Conservation (phyloP, 1,140 invertebrate species). For the Mactra quadrangularis region DNA sequence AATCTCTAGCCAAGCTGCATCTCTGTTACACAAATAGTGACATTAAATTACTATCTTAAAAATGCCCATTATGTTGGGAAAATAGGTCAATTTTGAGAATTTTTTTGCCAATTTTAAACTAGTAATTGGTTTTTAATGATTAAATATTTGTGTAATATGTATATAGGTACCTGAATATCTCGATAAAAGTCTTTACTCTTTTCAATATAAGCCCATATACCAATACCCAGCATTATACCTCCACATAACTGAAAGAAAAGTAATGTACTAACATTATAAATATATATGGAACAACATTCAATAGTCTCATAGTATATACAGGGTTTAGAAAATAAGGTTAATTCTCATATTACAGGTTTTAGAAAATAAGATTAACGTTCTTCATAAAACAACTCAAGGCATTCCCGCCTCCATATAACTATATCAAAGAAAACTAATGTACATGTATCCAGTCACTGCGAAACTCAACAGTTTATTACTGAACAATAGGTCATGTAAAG, state of each 20-base stretch:
- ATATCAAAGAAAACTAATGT: background rate
- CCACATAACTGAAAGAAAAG: constrained; percentile 90
- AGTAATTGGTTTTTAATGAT: too few species aligned
- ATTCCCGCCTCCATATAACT: background rate
- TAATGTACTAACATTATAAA: background rate
- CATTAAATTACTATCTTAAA: too few species aligned
- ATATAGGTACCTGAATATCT: constrained; percentile 88
- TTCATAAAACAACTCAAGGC: background rate
- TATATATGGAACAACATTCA: background rate
- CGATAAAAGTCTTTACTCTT: constrained; percentile 92
- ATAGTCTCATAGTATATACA: background rate
- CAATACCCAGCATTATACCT: constrained; percentile 93
- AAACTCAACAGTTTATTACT: too few species aligned
- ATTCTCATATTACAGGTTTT: background rate
- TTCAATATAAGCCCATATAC: constrained; percentile 95
- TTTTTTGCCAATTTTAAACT: too few species aligned
- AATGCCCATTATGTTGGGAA: too few species aligned
- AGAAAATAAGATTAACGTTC: background rate
- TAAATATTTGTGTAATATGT: too few species aligned
- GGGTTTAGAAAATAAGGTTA: background rate
- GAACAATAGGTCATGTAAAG: too few species aligned
- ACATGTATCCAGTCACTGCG: too few species aligned
- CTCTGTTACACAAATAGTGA: too few species aligned
- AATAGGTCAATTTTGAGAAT: too few species aligned
- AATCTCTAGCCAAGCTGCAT: too few species aligned